Evolutionary conservation across 1,140 invertebrate species (phyloP).

Genomic region (Drosophila nigromelanica): DNA sequence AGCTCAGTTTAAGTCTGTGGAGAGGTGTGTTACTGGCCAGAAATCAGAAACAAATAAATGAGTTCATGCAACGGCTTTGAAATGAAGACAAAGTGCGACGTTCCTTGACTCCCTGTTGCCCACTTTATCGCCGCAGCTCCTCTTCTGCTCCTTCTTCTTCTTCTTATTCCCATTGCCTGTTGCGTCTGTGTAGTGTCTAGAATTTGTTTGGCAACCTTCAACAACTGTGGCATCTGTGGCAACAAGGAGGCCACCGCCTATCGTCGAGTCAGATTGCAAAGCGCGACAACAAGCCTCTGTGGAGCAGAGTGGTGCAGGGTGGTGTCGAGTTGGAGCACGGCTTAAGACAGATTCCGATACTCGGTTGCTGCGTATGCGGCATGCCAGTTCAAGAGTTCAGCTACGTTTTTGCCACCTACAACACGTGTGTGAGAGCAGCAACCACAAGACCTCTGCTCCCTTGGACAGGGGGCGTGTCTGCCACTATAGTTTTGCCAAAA

Average conservation of each 20-base stretch:
- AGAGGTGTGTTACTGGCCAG: conserved; percentile 73
- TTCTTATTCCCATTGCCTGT: background rate
- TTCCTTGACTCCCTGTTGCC: conserved; percentile 40
- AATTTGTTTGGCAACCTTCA: conserved; percentile 42
- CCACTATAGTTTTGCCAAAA: conserved; percentile 56
- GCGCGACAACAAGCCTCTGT: conserved; percentile 23
- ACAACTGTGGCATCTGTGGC: conserved; percentile 12
- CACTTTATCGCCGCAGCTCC: background rate
- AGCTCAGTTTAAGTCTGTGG: background rate
- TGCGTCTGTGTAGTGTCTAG: conserved; percentile 50
- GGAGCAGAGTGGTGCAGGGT: background rate
- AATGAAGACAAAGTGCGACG: conserved; percentile 77
- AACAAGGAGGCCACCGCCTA: conserved; percentile 33
- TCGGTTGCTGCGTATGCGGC: conserved; percentile 41
- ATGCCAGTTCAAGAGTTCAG: conserved; percentile 59
- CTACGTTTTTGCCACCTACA: conserved; percentile 53
- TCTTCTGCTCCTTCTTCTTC: conserved; percentile 2
- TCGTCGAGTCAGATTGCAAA: conserved; percentile 42
- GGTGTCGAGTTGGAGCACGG: background rate
- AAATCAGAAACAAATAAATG: conserved; percentile 82
- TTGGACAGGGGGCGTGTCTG: conserved; percentile 41
- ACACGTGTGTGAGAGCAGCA: conserved; percentile 13
- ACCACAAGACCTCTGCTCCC: conserved; percentile 3
- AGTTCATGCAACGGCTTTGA: conserved; percentile 77
- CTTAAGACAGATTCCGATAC: background rate